These are phyloP conservation scores for Cyanoramphus novaezelandiae DNA, from an alignment of 2,113 vertebrate species.

Conservation along the genomic window DNA sequence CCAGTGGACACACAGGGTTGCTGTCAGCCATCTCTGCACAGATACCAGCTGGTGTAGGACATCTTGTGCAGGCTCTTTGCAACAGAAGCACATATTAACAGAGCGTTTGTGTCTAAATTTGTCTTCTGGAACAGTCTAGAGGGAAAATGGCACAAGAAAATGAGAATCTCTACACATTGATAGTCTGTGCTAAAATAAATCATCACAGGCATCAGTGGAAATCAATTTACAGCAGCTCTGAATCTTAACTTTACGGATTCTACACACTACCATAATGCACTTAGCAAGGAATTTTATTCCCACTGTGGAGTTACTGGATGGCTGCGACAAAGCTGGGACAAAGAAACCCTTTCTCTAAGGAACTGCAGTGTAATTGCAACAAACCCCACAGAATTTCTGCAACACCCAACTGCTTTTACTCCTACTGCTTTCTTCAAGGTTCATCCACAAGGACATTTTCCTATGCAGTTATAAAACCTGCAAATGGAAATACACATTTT, in stretches of 20 bases:
- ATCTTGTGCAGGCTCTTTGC: background rate
- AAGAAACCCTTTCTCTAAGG: background rate
- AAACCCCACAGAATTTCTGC: background rate
- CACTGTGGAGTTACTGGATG: background rate
- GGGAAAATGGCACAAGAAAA: background rate
- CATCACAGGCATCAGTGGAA: background rate
- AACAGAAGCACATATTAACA: background rate
- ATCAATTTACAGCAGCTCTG: background rate
- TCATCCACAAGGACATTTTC: background rate
- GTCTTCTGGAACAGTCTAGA: background rate
- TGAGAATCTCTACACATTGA: background rate
- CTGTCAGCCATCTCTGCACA: background rate
- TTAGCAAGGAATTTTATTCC: background rate
- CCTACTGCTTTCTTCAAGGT: background rate
- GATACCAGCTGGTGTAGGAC: background rate
- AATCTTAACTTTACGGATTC: background rate
- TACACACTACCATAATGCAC: background rate
- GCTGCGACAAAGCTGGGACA: background rate
- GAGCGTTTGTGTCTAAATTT: background rate
- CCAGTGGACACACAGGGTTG: background rate
- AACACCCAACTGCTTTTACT: background rate
- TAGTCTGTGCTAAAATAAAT: constrained; percentile 16
- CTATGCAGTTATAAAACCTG: background rate
- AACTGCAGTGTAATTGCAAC: background rate
- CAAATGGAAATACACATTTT: background rate